Evolutionary conservation across 1,140 invertebrate genomes (phyloP).

Genomic region (Drosophila tani): DNA sequence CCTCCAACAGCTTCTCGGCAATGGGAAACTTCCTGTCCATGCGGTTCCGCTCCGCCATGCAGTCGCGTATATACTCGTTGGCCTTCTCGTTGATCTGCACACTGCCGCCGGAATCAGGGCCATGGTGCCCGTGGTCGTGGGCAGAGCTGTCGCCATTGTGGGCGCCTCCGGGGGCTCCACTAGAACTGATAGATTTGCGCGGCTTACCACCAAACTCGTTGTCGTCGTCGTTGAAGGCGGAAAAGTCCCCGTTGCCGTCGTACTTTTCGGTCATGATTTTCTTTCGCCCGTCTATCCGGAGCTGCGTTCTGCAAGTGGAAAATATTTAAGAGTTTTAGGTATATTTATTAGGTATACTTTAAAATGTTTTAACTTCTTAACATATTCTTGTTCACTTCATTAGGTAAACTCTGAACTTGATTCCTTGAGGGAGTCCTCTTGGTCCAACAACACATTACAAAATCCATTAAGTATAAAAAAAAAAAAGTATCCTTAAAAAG

Average conservation of each 20-base stretch:
- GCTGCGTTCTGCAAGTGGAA: slow-evolving; percentile 16
- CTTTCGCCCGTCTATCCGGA: slow-evolving; percentile 26
- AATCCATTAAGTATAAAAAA: too few species aligned
- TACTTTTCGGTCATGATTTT: slow-evolving; percentile 79
- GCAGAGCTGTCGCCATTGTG: slow-evolving; percentile 75
- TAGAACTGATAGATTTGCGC: slow-evolving; percentile 84
- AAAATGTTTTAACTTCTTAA: neutral
- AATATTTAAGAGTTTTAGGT: neutral
- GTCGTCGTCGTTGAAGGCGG: slow-evolving; percentile 86
- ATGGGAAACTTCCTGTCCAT: slow-evolving; percentile 90
- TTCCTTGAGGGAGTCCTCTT: too few species aligned
- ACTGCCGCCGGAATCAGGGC: slow-evolving; percentile 40
- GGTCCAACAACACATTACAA: too few species aligned
- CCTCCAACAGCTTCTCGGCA: slow-evolving; percentile 89
- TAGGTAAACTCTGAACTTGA: too few species aligned
- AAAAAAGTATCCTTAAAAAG: too few species aligned
- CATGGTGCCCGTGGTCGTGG: slow-evolving; percentile 85
- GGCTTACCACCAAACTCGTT: slow-evolving; percentile 85
- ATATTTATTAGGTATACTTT: neutral
- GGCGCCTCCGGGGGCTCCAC: slow-evolving; percentile 42
- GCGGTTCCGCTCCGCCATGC: slow-evolving; percentile 90
- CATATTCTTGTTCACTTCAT: too few species aligned
- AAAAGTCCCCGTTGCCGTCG: slow-evolving; percentile 83
- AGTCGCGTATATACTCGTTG: slow-evolving; percentile 91
- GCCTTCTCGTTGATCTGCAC: slow-evolving; percentile 88